Conservation (phyloP, 2,888 invertebrate species). For the Poecilobothrus nobilitatus region DNA sequence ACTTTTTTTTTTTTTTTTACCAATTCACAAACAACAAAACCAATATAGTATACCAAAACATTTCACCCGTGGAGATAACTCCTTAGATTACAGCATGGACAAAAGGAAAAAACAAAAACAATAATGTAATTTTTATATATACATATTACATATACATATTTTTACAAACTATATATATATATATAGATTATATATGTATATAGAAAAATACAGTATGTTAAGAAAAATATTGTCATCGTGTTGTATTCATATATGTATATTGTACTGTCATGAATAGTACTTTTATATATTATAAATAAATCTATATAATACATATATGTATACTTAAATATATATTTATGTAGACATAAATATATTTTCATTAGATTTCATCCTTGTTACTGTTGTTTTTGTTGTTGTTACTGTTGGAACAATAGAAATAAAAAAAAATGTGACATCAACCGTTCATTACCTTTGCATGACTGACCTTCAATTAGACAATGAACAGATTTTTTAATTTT, state of each 20-base stretch:
- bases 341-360: no score
- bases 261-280: no score
- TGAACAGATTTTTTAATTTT: conserved; percentile 15
- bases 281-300: background rate
- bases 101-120: background rate
- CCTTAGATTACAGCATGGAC: background rate
- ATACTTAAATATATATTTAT: background rate
- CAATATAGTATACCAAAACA: background rate
- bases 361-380: background rate
- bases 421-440: conserved; percentile 9
- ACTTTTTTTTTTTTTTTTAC: no score
- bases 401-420: background rate
- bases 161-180: background rate
- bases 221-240: no score
- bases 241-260: no score
- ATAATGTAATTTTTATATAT: background rate
- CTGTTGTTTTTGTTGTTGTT: background rate
- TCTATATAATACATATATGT: background rate
- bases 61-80: conserved; percentile 6
- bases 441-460: conserved; percentile 31
- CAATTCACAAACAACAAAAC: no score
- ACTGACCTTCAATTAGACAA: conserved; percentile 30
- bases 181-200: no score
- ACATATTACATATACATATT: background rate
- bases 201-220: no score